Conservation (phyloP, 2,888 invertebrate genomes). For the Phorcus lineatus region DNA sequence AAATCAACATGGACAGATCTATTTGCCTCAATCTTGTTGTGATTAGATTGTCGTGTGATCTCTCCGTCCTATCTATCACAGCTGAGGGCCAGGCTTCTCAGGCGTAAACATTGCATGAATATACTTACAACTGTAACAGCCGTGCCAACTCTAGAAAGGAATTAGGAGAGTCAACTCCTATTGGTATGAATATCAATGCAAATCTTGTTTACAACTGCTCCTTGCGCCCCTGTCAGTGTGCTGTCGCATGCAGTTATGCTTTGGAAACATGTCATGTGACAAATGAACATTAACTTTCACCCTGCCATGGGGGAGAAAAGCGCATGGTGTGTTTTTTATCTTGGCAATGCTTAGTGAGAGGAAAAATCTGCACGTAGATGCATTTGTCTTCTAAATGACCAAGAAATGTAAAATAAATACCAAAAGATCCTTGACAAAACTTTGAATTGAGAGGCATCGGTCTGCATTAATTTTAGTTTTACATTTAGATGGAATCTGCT, state of each 20-base stretch:
- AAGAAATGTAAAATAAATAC: no score
- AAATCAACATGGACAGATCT: constrained; percentile 22
- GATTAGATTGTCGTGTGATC: constrained; percentile 20
- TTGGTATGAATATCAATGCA: constrained; percentile 21
- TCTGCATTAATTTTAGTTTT: no score
- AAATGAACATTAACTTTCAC: background rate
- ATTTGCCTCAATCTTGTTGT: constrained; percentile 17
- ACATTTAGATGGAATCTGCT: no score
- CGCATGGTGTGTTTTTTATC: no score
- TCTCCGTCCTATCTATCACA: background rate
- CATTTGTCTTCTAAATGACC: no score
- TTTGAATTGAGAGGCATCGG: no score
- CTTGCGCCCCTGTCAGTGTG: background rate
- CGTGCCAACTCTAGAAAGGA: constrained; percentile 3
- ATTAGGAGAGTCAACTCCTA: constrained; percentile 19
- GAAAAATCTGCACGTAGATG: no score
- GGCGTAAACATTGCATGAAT: constrained; percentile 18
- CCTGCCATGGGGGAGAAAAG: background rate
- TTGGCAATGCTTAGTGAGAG: no score
- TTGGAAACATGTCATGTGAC: background rate
- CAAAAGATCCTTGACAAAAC: no score
- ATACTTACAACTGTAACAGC: constrained; percentile 20
- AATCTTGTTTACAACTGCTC: constrained; percentile 16
- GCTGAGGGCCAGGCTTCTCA: background rate
- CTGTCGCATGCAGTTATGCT: background rate